Percentiles rank a stretch among this genome's conserved stretches.
These are phyloP conservation scores for Pelusios castaneus DNA, from an alignment of 2,113 vertebrate genomes.

Conservation along the genomic window DNA sequence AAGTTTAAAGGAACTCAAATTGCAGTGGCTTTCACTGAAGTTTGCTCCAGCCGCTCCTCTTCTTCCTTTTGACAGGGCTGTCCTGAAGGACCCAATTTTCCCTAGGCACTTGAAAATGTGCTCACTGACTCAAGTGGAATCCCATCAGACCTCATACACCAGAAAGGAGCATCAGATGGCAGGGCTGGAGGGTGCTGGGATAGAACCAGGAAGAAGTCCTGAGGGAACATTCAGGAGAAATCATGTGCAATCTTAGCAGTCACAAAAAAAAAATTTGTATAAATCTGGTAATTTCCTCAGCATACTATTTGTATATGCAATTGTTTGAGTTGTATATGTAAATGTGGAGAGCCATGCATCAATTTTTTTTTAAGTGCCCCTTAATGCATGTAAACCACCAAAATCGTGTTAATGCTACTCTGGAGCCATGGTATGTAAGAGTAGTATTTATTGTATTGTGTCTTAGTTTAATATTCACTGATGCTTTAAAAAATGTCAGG, in stretches of 20 bases:
- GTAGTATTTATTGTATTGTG: background rate
- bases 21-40: background rate
- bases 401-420: background rate
- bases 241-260: background rate
- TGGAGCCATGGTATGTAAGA: background rate
- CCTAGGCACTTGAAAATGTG: slow-evolving; percentile 5
- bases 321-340: slow-evolving; percentile 9
- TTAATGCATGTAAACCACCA: background rate
- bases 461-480: background rate
- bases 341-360: background rate
- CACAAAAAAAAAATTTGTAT: slow-evolving; percentile 18
- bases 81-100: background rate
- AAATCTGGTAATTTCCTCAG: slow-evolving; percentile 49
- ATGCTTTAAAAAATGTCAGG: background rate
- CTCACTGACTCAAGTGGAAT: slow-evolving; percentile 37
- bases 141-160: background rate
- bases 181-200: slow-evolving; percentile 15
- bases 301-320: slow-evolving; percentile 25
- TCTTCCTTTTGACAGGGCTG: background rate
- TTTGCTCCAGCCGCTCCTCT: background rate
- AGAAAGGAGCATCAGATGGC: slow-evolving; percentile 34
- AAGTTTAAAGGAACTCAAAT: background rate
- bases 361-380: background rate
- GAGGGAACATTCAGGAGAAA: slow-evolving; percentile 23
- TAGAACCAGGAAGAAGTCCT: slow-evolving; percentile 25